Conservation (phyloP, 2,113 vertebrate species). For the Delphinus delphis region DNA sequence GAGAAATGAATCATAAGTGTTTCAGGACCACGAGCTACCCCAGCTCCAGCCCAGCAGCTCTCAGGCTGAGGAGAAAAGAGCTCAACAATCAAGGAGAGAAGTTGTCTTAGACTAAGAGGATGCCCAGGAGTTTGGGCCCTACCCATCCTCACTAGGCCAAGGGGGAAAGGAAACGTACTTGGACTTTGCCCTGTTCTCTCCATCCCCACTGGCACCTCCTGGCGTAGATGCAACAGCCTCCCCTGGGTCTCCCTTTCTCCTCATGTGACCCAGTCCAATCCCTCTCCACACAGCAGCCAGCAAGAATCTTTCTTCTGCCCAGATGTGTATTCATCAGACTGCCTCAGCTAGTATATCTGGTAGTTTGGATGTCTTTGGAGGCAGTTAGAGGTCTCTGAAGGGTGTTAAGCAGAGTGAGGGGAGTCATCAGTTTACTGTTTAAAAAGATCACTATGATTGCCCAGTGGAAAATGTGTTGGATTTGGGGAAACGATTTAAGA, state of each 20-base stretch:
- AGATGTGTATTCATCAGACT: not conserved
- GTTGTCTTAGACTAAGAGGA: not conserved
- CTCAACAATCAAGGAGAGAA: not conserved
- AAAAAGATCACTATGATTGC: not conserved
- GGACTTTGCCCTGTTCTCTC: not conserved
- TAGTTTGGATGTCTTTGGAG: not conserved
- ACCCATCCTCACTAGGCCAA: not conserved
- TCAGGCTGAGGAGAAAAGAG: not conserved
- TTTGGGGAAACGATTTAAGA: constrained; percentile 52
- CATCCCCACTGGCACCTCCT: not conserved
- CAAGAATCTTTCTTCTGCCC: not conserved
- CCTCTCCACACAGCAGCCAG: not conserved
- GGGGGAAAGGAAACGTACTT: not conserved
- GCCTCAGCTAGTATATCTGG: not conserved
- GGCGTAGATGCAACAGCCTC: not conserved
- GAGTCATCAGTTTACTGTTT: not conserved
- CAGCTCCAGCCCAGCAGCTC: not conserved
- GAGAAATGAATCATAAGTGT: not conserved
- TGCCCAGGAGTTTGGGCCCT: not conserved
- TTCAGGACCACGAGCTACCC: not conserved
- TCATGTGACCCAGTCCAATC: not conserved
- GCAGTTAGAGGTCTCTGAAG: not conserved
- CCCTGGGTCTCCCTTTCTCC: not conserved
- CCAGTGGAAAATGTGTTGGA: constrained; percentile 27
- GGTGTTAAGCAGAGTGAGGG: not conserved